phyloP scores from a whole-genome alignment of 2,113 vertebrate species.

The Jacana jacana region DNA sequence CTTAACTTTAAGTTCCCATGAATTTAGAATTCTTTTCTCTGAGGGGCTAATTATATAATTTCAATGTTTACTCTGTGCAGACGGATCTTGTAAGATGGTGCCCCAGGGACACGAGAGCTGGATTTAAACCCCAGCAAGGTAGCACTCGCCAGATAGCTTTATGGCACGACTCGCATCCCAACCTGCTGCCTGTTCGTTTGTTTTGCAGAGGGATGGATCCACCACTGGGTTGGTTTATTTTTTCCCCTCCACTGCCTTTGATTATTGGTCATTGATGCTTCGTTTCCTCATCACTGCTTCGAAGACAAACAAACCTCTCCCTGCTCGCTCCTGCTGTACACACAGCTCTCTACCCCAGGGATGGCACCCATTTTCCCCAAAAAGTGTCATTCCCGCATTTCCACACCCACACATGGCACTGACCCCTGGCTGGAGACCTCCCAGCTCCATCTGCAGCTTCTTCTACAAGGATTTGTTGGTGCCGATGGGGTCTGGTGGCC shows the following conservation, averaged over 20 bases:
- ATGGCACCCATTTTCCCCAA: neutral
- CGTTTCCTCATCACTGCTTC: neutral
- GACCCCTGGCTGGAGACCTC: fast-evolving
- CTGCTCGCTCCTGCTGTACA: fast-evolving
- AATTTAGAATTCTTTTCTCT: constrained; percentile 46
- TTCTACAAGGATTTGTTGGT: fast-evolving
- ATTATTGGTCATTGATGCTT: neutral
- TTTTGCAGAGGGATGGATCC: neutral
- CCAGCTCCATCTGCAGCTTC: neutral
- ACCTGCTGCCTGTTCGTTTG: neutral
- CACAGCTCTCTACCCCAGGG: neutral
- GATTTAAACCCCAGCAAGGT: constrained; percentile 48
- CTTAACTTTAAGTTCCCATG: constrained; percentile 39
- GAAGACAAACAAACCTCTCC: neutral
- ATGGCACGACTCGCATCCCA: neutral
- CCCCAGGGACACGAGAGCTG: constrained; percentile 5
- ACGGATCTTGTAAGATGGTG: constrained; percentile 24
- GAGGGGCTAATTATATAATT: constrained; percentile 64
- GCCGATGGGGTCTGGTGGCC: fast-evolving
- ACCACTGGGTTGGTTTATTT: neutral
- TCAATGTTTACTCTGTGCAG: constrained; percentile 63
- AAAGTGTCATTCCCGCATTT: fast-evolving
- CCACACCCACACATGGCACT: fast-evolving
- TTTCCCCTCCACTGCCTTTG: neutral
- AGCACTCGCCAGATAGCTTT: neutral